Evolutionary conservation across 2,113 vertebrate genomes (phyloP).

Genomic region (Triplophysa dalaica): DNA sequence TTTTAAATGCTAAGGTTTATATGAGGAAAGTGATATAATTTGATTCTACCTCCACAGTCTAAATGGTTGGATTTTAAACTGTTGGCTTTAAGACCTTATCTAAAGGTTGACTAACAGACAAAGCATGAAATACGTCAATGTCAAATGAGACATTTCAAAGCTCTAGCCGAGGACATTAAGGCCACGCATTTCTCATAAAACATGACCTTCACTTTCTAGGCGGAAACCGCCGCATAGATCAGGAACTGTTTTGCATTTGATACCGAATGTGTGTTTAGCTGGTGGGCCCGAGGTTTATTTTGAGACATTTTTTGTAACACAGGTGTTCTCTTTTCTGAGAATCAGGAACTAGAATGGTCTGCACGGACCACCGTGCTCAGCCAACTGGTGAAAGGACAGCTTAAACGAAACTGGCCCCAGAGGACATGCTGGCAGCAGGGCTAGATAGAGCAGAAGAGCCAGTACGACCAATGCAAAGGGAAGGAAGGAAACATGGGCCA

Average conservation of each 20-base stretch:
- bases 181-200: constrained; percentile 54
- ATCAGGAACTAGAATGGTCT: constrained; percentile 70
- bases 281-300: constrained; percentile 55
- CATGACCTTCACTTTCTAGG: constrained; percentile 52
- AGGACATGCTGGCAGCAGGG: constrained; percentile 42
- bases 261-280: constrained; percentile 34
- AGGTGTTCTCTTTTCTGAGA: constrained; percentile 68
- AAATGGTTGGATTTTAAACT: constrained; percentile 52
- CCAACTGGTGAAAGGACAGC: constrained; percentile 64
- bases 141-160: constrained; percentile 49
- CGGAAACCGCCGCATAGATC: constrained; percentile 44
- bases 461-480: constrained; percentile 60
- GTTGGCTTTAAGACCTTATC: constrained; percentile 48
- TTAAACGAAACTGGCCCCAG: constrained; percentile 53
- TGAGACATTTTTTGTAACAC: constrained; percentile 52
- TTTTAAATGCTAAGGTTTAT: constrained; percentile 75
- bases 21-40: constrained; percentile 70
- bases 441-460: constrained; percentile 44
- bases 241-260: constrained; percentile 55
- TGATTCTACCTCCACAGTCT: constrained; percentile 62
- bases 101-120: constrained; percentile 42
- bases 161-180: constrained; percentile 47
- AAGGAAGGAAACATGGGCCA: constrained; percentile 73
- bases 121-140: constrained; percentile 53
- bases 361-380: constrained; percentile 67